Conservation (phyloP, 1,140 invertebrate genomes). For the Aricia agestis region DNA sequence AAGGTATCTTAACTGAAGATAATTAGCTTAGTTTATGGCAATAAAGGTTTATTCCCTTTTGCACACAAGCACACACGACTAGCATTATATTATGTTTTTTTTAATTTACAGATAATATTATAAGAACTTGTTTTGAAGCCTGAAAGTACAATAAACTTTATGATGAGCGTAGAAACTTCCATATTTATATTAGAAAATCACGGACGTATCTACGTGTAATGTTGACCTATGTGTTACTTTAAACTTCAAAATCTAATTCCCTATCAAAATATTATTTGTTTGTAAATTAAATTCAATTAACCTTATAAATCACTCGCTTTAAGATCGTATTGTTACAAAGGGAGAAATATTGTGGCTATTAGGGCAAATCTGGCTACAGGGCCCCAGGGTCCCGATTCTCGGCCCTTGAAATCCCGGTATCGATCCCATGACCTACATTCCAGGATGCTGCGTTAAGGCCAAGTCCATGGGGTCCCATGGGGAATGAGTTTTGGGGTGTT, state of each 20-base stretch:
- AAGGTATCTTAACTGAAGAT: too few species aligned
- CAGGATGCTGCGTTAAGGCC: conserved; percentile 6
- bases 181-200: too few species aligned
- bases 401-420: conserved; percentile 8
- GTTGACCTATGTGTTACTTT: neutral
- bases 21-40: too few species aligned
- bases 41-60: too few species aligned
- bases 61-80: too few species aligned
- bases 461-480: neutral
- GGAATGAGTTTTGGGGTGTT: neutral
- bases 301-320: neutral
- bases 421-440: conserved; percentile 8
- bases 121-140: too few species aligned
- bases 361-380: neutral
- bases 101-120: too few species aligned
- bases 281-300: neutral
- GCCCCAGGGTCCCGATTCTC: neutral
- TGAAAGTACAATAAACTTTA: too few species aligned
- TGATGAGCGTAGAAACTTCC: too few species aligned
- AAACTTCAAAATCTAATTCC: neutral
- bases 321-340: neutral
- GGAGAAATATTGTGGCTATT: neutral
- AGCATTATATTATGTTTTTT: too few species aligned
- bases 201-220: too few species aligned
- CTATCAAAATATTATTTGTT: neutral